Evolutionary conservation across 2,797 vertebrate species (phyloP).

Genomic region (Moxostoma hubbsi): DNA sequence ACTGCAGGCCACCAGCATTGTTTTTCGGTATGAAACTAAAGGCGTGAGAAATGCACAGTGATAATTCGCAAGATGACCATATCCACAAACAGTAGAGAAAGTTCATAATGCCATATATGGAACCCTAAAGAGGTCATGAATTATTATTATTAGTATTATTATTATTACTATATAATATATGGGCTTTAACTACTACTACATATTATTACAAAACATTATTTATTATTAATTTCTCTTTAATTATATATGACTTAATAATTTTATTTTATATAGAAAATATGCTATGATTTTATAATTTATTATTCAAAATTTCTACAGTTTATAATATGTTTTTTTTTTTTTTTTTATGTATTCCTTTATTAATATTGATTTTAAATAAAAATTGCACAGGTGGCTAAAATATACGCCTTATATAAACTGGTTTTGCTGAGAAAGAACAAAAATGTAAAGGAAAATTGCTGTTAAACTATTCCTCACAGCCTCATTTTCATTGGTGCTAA

Average conservation of each 20-base stretch:
- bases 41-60: conserved; percentile 15
- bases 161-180: background rate
- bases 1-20: conserved; percentile 38
- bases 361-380: too few species aligned
- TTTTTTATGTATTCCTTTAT: too few species aligned
- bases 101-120: background rate
- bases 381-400: too few species aligned
- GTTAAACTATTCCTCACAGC: background rate
- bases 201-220: too few species aligned
- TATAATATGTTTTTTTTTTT: background rate
- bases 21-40: conserved; percentile 2
- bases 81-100: background rate
- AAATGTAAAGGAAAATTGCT: background rate
- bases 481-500: background rate
- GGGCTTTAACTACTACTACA: background rate
- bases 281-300: too few species aligned
- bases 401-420: too few species aligned
- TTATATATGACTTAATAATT: too few species aligned
- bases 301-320: background rate
- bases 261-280: too few species aligned
- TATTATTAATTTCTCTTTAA: too few species aligned
- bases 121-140: background rate
- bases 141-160: background rate
- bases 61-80: background rate
- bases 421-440: background rate